These are phyloP conservation scores for Drosophila cracens DNA, from an alignment of 2,888 invertebrate genomes.

Conservation along the genomic window DNA sequence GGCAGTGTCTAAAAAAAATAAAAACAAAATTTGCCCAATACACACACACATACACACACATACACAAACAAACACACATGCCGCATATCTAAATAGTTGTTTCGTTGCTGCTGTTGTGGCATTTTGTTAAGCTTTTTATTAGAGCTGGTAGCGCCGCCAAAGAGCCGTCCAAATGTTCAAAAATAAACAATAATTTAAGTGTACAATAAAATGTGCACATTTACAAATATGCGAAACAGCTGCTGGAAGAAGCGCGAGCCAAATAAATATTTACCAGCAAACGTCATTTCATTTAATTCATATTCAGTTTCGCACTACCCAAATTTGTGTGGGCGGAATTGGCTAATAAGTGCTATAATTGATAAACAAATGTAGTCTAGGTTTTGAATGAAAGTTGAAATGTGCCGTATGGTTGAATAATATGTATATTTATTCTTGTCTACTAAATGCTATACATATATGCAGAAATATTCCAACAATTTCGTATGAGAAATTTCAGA, in stretches of 20 bases:
- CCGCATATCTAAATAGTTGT: slow-evolving; percentile 57
- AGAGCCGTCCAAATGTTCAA: slow-evolving; percentile 56
- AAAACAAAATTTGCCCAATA: slow-evolving; percentile 47
- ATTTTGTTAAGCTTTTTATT: slow-evolving; percentile 31
- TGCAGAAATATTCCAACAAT: slow-evolving; percentile 39
- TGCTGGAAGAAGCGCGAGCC: slow-evolving; percentile 58
- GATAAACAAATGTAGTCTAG: slow-evolving; percentile 51
- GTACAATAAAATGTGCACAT: slow-evolving; percentile 63
- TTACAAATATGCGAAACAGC: slow-evolving; percentile 66
- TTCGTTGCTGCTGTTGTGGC: slow-evolving; percentile 29
- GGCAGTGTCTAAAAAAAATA: slow-evolving; percentile 54
- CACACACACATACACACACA: neutral
- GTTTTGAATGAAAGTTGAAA: slow-evolving; percentile 52
- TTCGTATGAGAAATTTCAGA: slow-evolving; percentile 38
- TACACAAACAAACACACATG: slow-evolving; percentile 60
- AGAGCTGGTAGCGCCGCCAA: slow-evolving; percentile 67
- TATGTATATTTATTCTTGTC: slow-evolving; percentile 15
- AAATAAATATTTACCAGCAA: slow-evolving; percentile 50
- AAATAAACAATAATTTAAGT: slow-evolving; percentile 47
- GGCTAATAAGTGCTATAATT: slow-evolving; percentile 31
- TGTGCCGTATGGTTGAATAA: slow-evolving; percentile 21
- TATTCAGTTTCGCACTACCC: slow-evolving; percentile 28
- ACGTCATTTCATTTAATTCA: slow-evolving; percentile 48
- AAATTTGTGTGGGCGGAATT: slow-evolving; percentile 33
- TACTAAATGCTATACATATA: neutral